phyloP scores from a whole-genome alignment of 2,888 invertebrate genomes.

The Fissipunctia ypsillon region DNA sequence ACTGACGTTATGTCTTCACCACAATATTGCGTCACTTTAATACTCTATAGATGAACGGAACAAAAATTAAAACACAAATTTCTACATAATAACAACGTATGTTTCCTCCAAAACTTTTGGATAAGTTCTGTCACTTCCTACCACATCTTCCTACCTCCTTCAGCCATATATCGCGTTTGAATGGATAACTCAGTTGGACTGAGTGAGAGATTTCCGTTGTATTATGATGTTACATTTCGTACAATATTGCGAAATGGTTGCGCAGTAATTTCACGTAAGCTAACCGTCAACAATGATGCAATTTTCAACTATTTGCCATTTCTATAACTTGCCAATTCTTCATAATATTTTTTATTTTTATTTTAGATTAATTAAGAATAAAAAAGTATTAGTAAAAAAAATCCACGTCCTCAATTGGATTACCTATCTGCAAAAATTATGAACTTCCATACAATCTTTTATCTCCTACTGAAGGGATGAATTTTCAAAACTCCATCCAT shows the following conservation, averaged over 20 bases:
- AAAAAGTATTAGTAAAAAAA: neutral
- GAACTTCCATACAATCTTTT: neutral
- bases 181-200: neutral
- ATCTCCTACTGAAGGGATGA: neutral
- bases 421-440: neutral
- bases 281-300: conserved; percentile 1
- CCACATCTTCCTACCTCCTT: neutral
- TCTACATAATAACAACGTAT: neutral
- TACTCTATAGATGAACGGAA: neutral
- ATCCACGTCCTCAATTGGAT: neutral
- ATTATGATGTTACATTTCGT: neutral
- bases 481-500: neutral
- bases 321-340: neutral
- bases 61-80: neutral
- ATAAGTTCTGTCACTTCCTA: too few species aligned
- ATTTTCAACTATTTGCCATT: neutral
- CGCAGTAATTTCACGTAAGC: conserved; percentile 5
- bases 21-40: conserved; percentile 34
- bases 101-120: neutral
- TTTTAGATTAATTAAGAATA: too few species aligned
- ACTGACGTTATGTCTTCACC: conserved; percentile 14
- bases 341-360: neutral
- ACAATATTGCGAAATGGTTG: conserved; percentile 22
- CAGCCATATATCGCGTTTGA: neutral
- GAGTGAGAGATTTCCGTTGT: neutral